Percentiles rank a stretch among this genome's conserved stretches.
Evolutionary conservation across 2,797 vertebrate genomes (phyloP).

Genomic region (Peromyscus nudipes): DNA sequence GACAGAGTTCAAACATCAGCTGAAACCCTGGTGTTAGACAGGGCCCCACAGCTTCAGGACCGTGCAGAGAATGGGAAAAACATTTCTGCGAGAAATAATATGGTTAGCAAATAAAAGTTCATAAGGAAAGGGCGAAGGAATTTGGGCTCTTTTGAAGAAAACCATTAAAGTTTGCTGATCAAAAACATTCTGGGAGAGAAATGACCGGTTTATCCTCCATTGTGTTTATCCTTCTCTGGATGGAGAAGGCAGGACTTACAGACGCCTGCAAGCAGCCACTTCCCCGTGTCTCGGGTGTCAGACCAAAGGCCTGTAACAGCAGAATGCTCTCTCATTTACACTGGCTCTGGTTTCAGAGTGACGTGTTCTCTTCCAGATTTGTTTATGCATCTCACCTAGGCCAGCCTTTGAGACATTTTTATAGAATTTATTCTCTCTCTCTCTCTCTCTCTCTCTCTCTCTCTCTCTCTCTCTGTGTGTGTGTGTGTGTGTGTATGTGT

Average conservation of each 20-base stretch:
- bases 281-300: not conserved
- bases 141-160: slow-evolving; percentile 19
- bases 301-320: not conserved
- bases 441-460: not conserved
- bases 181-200: not conserved
- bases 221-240: not conserved
- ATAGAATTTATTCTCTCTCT: not conserved
- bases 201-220: not conserved
- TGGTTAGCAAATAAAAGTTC: not conserved
- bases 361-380: not conserved
- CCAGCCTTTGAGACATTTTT: not conserved
- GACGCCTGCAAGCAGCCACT: not conserved
- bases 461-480: no score
- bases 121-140: not conserved
- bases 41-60: not conserved
- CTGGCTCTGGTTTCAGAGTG: not conserved
- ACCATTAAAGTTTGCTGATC: slow-evolving; percentile 18
- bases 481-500: not conserved
- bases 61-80: not conserved
- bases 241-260: not conserved
- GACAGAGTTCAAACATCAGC: not conserved
- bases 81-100: not conserved
- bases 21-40: not conserved
- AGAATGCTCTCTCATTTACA: not conserved
- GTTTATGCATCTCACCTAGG: not conserved